A percentile compares a stretch with the other conserved stretches of the same genome.
Evolutionary conservation across 2,797 vertebrate species (phyloP).

Genomic region (Ptychobarbus kaznakovi): DNA sequence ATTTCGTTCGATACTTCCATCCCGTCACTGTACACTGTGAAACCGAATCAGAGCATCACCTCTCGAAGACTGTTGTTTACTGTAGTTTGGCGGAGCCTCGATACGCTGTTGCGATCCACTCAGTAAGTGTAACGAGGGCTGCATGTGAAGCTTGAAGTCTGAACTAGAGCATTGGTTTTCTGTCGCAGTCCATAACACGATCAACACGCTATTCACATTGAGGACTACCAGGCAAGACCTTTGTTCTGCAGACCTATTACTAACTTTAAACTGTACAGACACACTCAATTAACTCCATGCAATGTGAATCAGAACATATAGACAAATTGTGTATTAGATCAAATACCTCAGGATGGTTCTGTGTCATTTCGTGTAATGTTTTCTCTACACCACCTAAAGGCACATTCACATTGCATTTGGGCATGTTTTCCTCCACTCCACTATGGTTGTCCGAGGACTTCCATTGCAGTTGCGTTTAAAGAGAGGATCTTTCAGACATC

Average conservation of each 20-base stretch:
- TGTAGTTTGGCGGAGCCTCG: constrained; percentile 38
- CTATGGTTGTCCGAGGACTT: constrained; percentile 78
- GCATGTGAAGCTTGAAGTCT: constrained; percentile 73
- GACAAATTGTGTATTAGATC: constrained; percentile 76
- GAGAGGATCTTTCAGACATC: constrained; percentile 22
- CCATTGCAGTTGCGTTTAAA: constrained; percentile 68
- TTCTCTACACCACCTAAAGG: constrained; percentile 34
- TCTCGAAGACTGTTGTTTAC: constrained; percentile 57
- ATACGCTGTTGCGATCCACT: constrained; percentile 58
- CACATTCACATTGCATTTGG: constrained; percentile 33
- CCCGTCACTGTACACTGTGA: constrained; percentile 65
- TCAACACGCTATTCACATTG: constrained; percentile 20
- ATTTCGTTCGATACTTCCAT: constrained; percentile 54
- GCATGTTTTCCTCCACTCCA: constrained; percentile 52
- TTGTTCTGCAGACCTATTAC: constrained; percentile 52
- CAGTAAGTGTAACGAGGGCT: constrained; percentile 61
- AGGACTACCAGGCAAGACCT: constrained; percentile 47
- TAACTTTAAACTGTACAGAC: constrained; percentile 42
- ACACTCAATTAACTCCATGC: constrained; percentile 39
- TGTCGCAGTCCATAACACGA: constrained; percentile 56
- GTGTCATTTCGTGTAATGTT: constrained; percentile 67
- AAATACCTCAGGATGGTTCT: constrained; percentile 84
- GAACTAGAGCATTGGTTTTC: constrained; percentile 66
- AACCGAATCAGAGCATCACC: constrained; percentile 53
- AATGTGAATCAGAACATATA: constrained; percentile 71